A percentile compares a stretch with the other conserved stretches of the same genome.
Conservation (phyloP, 2,888 invertebrate species). For the Agrotis puta region DNA sequence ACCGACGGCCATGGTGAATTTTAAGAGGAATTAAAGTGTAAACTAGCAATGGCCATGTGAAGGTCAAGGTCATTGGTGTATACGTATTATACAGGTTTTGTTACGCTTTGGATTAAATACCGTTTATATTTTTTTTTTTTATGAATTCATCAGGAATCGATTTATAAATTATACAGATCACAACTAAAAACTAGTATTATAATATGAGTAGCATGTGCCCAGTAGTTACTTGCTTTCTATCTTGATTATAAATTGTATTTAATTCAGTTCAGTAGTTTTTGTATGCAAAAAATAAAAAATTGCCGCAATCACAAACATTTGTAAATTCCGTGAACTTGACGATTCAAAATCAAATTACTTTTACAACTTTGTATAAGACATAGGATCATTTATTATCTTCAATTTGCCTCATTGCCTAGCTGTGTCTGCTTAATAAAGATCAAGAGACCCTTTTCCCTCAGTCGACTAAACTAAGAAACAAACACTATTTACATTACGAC, state of each 20-base stretch:
- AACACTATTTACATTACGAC: background rate
- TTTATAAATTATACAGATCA: too few relatives aligned
- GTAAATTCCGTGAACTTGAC: background rate
- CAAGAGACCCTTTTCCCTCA: background rate
- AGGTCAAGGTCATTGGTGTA: background rate
- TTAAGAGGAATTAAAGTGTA: slow-evolving; percentile 16
- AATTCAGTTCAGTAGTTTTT: too few relatives aligned
- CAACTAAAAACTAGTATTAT: too few relatives aligned
- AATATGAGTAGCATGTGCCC: too few relatives aligned
- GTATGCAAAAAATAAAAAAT: too few relatives aligned
- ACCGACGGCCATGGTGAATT: slow-evolving; percentile 7
- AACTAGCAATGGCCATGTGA: background rate
- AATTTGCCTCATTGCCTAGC: background rate
- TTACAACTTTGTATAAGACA: slow-evolving; percentile 2
- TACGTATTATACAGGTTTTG: background rate
- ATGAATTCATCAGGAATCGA: too few relatives aligned
- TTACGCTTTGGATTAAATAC: background rate
- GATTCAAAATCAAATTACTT: slow-evolving; percentile 12
- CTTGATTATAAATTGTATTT: background rate
- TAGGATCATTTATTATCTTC: slow-evolving; percentile 4
- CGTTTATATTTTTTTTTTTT: background rate
- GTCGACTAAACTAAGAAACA: background rate
- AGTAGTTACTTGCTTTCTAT: too few relatives aligned
- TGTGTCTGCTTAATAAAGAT: slow-evolving; percentile 2
- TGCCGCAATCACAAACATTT: too few relatives aligned